Conservation (phyloP, 2,113 vertebrate species). For the Azemiops feae region DNA sequence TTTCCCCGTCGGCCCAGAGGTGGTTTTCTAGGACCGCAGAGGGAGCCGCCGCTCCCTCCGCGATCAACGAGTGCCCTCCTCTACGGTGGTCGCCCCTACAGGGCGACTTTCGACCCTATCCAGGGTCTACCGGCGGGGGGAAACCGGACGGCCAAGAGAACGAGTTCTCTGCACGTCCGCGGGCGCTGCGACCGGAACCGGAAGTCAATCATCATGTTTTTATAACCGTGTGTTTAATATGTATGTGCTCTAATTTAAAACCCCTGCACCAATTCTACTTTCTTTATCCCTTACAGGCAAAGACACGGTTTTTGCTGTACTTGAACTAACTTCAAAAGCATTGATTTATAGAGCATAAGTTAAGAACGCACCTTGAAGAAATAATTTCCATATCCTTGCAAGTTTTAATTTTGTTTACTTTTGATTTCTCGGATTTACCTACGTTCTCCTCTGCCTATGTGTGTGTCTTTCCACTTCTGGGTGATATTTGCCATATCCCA, state of each 20-base stretch:
- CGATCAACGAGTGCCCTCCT: no score
- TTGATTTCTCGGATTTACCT: neutral
- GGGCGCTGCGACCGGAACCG: no score
- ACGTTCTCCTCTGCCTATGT: neutral
- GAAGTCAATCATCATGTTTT: accelerated
- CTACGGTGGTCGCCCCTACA: no score
- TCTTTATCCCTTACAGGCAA: neutral
- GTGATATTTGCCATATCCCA: neutral
- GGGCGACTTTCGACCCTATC: no score
- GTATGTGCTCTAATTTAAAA: neutral
- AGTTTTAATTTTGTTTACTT: neutral
- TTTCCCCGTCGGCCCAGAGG: no score
- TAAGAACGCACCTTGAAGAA: constrained; percentile 1
- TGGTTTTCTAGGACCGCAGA: no score
- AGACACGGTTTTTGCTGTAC: neutral
- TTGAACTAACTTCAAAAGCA: neutral
- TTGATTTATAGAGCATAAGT: neutral
- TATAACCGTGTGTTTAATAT: neutral
- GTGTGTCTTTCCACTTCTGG: neutral
- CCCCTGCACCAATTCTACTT: neutral
- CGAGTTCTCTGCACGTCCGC: no score
- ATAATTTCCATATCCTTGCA: neutral
- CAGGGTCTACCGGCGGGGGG: no score
- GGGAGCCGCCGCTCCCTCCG: no score
- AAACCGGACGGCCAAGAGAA: no score